Base-by-base conservation (phyloP, 2,888 invertebrate species). In the Ichneumoninae sp. region DNA sequence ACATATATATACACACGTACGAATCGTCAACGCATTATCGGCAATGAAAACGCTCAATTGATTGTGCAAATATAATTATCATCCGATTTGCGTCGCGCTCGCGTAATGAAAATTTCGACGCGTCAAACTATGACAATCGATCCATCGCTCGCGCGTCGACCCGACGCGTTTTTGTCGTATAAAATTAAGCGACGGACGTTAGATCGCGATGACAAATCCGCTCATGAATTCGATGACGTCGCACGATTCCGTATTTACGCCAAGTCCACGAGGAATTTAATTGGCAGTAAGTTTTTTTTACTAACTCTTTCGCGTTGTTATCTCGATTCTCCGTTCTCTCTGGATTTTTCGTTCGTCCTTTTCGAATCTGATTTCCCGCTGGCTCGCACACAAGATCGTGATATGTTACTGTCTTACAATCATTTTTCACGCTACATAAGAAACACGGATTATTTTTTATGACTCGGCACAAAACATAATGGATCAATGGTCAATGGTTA, bases 161-260 rank as follows among this genome's bases (percentile, higher is more conserved):
- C 70, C 69, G 22, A 73, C 73, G 77, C 22, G 47, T 65, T 79
- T 65, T 75, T 57, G 8, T 54, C 54, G 47, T 57, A 57, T 54
- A 36, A 73, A 78, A 71, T 73, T 71, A 44, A 71, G 33, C 54
- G 54, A 36, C 36, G 54, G n/a, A 22, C 71, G 13, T 54, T 36
- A 5, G 10, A 52, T 10, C 33, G 22, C 19, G n/a, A 54, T 54
- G 40, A 71, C 57, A 54, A 65, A 10, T 4, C 33, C 19, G 60
- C 47, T 57, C 16, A n/a, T 44, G 16, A n/a, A 68, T 77, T 78
- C 47, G 33, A 77, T 47, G 69, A 26, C 57, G 26, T 68, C 13
- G 13, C 26, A 44, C 30, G 52, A 66, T 7, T 68, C 36, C 1
- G 10, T 40, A 8, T 36, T 76, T 68, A 22, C 44, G 68, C 33